phyloP scores from a whole-genome alignment of 2,797 vertebrate genomes.

The Pteronotus mesoamericanus region DNA sequence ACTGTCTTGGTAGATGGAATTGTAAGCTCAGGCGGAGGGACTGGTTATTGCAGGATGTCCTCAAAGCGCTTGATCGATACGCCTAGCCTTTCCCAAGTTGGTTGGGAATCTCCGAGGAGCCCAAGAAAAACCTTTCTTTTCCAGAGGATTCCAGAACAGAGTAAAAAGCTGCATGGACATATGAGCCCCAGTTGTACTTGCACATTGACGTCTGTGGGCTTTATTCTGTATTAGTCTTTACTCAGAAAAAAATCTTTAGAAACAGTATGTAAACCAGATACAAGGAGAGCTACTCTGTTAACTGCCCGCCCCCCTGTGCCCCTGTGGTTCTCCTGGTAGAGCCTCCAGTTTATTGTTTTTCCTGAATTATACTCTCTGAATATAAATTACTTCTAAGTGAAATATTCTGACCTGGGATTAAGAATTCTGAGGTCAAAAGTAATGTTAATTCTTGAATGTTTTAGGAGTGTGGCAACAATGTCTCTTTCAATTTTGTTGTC shows the following conservation, averaged over 20 bases:
- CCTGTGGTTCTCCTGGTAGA: not conserved
- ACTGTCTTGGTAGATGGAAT: not conserved
- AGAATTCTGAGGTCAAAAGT: not conserved
- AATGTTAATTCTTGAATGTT: not conserved
- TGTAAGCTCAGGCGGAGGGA: not conserved
- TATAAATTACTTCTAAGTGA: constrained; percentile 12
- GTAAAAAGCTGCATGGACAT: not conserved
- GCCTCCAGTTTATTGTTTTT: not conserved
- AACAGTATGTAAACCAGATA: too few relatives aligned
- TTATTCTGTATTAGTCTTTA: not conserved
- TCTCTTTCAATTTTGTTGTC: not conserved
- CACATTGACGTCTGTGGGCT: not conserved
- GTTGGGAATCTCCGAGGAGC: not conserved
- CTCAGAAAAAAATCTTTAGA: not conserved
- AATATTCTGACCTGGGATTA: not conserved
- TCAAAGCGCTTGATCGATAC: not conserved
- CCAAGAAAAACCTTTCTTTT: not conserved
- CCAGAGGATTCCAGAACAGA: not conserved
- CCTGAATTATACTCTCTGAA: not conserved
- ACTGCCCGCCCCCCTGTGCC: not conserved
- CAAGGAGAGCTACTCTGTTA: not conserved
- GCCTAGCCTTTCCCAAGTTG: not conserved
- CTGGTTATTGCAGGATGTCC: not conserved
- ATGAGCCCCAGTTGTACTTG: not conserved
- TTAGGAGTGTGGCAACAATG: not conserved